Evolutionary conservation across 2,888 invertebrate genomes (phyloP).

Genomic region (Lissocephala sabroskyi): DNA sequence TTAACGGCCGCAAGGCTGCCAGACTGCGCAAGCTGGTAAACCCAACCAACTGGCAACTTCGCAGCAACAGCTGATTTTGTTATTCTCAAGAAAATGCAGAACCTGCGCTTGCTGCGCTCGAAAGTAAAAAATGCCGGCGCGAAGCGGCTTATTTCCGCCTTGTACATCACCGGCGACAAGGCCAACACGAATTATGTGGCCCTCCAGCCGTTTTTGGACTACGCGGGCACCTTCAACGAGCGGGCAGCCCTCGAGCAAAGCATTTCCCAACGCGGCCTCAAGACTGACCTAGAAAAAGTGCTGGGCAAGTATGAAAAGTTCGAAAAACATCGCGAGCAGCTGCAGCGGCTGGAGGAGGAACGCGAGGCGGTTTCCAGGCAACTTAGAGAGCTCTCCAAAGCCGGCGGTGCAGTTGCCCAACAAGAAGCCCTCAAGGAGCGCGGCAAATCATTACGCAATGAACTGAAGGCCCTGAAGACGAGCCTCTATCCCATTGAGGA

Average conservation of each 20-base stretch:
- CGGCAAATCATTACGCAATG: conserved; percentile 75
- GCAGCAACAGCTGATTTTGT: background rate
- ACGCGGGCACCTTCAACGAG: conserved; percentile 75
- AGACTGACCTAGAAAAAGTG: conserved; percentile 75
- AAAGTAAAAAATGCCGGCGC: conserved; percentile 2
- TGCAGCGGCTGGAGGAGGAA: conserved; percentile 74
- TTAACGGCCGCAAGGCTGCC: too few species aligned
- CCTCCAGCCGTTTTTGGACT: conserved; percentile 80
- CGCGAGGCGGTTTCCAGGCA: conserved; percentile 74
- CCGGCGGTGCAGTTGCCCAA: conserved; percentile 23
- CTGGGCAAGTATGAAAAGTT: conserved; percentile 78
- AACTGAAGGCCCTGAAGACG: conserved; percentile 78
- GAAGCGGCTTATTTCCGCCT: conserved; percentile 59
- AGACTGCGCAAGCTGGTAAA: too few species aligned
- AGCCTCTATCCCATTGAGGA: conserved; percentile 83
- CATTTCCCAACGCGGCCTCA: conserved; percentile 74
- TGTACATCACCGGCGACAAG: conserved; percentile 79
- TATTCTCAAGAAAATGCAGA: too few species aligned
- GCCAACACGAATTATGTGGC: conserved; percentile 80
- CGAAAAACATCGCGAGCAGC: conserved; percentile 74
- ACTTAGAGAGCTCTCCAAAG: conserved; percentile 73
- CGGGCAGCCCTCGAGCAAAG: conserved; percentile 74
- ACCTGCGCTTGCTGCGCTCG: conserved; percentile 1
- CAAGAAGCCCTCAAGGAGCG: conserved; percentile 76
- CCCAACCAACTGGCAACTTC: too few species aligned